Conservation (phyloP, 2,113 vertebrate genomes). For the Ageneiosus marmoratus region DNA sequence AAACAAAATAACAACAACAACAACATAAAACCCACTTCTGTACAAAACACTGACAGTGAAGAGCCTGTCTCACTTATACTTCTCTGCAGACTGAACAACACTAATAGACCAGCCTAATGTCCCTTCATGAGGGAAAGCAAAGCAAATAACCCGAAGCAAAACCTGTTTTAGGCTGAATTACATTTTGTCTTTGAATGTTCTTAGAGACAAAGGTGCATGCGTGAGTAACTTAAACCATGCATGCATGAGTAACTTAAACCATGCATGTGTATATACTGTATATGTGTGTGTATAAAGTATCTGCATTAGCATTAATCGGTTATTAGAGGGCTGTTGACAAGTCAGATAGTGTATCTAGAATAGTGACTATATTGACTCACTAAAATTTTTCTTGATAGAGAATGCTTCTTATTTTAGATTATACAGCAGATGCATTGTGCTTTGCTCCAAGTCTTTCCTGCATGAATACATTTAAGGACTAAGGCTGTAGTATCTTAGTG, state of each 20-base stretch:
- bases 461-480: background rate
- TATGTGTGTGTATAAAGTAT: too few species aligned
- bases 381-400: background rate
- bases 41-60: too few species aligned
- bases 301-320: background rate
- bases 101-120: background rate
- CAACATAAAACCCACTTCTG: too few species aligned
- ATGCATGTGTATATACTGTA: too few species aligned
- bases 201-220: too few species aligned
- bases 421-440: background rate
- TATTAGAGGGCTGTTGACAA: background rate
- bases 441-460: background rate
- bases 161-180: background rate
- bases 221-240: too few species aligned
- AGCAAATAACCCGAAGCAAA: background rate
- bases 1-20: too few species aligned
- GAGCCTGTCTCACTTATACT: background rate
- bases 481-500: background rate
- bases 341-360: background rate
- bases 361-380: background rate
- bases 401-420: background rate
- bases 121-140: background rate
- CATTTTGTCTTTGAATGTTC: background rate
- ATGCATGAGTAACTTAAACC: too few species aligned
- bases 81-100: background rate